These are phyloP conservation scores for Channa argus DNA, from an alignment of 2,113 vertebrate species.

Conservation along the genomic window DNA sequence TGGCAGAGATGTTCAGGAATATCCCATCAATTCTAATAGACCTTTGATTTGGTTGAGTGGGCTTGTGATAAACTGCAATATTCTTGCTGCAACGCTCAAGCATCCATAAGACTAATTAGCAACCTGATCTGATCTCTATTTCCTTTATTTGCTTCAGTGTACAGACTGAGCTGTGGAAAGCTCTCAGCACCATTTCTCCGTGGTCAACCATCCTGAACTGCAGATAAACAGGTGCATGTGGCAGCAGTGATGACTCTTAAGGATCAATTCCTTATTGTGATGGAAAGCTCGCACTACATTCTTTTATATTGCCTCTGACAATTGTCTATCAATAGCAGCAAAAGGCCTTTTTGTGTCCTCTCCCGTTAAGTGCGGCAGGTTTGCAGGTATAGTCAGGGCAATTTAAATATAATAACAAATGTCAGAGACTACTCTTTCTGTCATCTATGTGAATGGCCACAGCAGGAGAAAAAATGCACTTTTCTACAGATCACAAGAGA, in stretches of 20 bases:
- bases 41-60: neutral
- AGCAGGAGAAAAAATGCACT: neutral
- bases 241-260: slow-evolving; percentile 39
- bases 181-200: slow-evolving; percentile 16
- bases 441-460: neutral
- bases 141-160: neutral
- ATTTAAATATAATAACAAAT: slow-evolving; percentile 38
- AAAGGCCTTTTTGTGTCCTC: slow-evolving; percentile 43
- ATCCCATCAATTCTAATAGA: neutral
- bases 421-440: slow-evolving; percentile 7
- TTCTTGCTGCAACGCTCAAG: neutral
- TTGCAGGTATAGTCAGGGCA: neutral
- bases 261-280: slow-evolving; percentile 63
- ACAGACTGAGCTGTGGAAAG: neutral
- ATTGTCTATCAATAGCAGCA: slow-evolving; percentile 43
- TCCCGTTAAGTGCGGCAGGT: neutral
- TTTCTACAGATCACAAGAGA: slow-evolving; percentile 4
- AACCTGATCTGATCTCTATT: neutral
- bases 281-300: slow-evolving; percentile 8
- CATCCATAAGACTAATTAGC: neutral
- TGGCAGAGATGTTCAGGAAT: neutral
- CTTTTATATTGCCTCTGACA: slow-evolving; percentile 37
- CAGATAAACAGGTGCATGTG: slow-evolving; percentile 25
- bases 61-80: neutral
- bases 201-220: slow-evolving; percentile 43